These are phyloP conservation scores for Cryptus armator DNA, from an alignment of 2,888 invertebrate species.

Conservation along the genomic window DNA sequence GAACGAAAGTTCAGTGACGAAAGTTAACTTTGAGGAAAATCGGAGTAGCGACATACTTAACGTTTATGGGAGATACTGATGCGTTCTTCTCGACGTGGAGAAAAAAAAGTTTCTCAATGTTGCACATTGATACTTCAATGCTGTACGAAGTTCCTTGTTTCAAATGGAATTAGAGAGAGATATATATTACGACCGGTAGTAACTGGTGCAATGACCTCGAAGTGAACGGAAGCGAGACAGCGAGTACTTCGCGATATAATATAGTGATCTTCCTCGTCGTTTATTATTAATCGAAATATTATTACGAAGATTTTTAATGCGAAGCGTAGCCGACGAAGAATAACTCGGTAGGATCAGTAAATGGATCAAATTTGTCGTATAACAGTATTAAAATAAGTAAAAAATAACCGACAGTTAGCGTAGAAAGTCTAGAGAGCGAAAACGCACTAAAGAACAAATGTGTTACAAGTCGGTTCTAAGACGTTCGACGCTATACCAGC, in stretches of 20 bases:
- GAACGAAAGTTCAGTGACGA: background rate
- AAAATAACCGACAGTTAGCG: background rate
- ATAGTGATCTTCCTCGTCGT: slow-evolving; percentile 23
- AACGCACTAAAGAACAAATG: background rate
- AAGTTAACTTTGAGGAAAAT: background rate
- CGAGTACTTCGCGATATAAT: slow-evolving; percentile 58
- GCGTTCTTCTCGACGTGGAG: background rate
- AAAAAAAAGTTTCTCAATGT: background rate
- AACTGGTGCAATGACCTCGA: slow-evolving; percentile 73
- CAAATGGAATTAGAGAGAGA: slow-evolving; percentile 42
- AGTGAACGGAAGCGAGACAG: slow-evolving; percentile 73
- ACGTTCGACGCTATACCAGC: background rate
- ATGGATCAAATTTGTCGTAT: background rate
- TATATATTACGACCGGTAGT: slow-evolving; percentile 63
- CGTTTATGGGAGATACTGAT: background rate
- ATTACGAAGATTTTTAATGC: background rate
- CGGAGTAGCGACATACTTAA: background rate
- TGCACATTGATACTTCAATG: slow-evolving; percentile 32
- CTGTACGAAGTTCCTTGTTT: slow-evolving; percentile 8
- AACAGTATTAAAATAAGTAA: background rate
- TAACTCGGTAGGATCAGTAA: background rate
- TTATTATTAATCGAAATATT: background rate
- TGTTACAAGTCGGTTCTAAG: background rate
- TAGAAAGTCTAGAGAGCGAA: slow-evolving; percentile 12
- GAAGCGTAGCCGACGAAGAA: too few relatives aligned